Evolutionary conservation across 35 echinoderm and acorn worm species (phyloP).

Genomic region (Hemicentrotus pulcherrimus): DNA sequence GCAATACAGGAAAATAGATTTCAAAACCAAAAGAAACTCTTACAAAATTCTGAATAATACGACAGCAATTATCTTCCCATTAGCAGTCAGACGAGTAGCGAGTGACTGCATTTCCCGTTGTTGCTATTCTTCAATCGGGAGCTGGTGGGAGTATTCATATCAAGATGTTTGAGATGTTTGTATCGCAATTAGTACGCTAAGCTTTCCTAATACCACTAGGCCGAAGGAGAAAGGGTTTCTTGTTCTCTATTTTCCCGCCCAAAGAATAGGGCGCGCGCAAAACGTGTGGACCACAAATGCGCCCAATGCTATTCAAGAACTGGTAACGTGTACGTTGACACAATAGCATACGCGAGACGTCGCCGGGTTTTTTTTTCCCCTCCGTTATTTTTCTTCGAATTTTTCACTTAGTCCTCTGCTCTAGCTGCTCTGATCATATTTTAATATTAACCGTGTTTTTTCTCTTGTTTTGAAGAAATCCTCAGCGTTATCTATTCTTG

Average conservation of each 20-base stretch:
- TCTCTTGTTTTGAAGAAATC: background rate
- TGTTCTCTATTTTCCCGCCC: background rate
- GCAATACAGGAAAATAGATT: background rate
- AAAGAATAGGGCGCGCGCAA: constrained; percentile 4
- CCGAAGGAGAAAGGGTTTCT: background rate
- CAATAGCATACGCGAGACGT: background rate
- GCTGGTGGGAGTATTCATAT: background rate
- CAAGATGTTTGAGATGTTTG: background rate
- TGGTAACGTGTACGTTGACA: constrained; percentile 43
- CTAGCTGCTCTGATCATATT: background rate
- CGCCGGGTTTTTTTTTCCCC: background rate
- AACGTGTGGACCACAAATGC: constrained; percentile 42
- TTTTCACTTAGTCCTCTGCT: background rate
- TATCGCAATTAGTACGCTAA: background rate
- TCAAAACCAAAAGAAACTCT: constrained; percentile 27
- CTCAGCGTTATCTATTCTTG: background rate
- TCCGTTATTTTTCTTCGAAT: background rate
- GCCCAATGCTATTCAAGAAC: background rate
- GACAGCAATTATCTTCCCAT: constrained; percentile 51
- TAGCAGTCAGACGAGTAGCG: background rate
- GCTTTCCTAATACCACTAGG: background rate
- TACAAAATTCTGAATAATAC: constrained; percentile 45
- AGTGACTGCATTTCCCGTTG: constrained; percentile 18
- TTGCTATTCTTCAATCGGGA: background rate
- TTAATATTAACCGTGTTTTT: background rate